Base-by-base conservation (phyloP, 2,113 vertebrate species). In the Trachemys scripta region DNA sequence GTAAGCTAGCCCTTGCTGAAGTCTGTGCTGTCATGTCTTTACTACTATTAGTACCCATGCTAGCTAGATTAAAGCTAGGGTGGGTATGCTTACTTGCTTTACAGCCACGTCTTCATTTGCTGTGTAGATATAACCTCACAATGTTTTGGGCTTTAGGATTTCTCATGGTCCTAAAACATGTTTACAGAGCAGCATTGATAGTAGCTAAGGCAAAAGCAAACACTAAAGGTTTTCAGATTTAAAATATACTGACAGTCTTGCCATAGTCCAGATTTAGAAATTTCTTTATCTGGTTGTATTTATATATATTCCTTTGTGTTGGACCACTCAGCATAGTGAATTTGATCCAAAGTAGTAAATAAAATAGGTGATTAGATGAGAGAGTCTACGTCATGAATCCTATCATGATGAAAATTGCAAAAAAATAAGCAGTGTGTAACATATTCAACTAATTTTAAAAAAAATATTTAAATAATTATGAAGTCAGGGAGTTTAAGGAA, bases 361-460 rank as follows among this genome's bases (percentile, higher is more conserved):
- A 84, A 90, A 42, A 82, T 42, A 42, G 10, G 72, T 90, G 51
- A 53, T 38, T 84, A 45, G 59, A 89, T 6, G 49, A 49, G 75
- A 87, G 78, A 96, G 79, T 81, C 45, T 56, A 17, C 35, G 2
- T 94, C 91, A 94, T 89, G 72, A 93, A 19, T 65, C 83, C 54
- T 69, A 59, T 29, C 49, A 69, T 59, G 80, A 76, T 92, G 59
- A 92, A 82, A 92, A 89, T 85, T 90, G 91, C 27, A 56, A 69
- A 75, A 75, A 56, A 27, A 54, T 96, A 65, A 12, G 5, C 87
- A 83, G 13, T 10, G 38, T 84, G 93, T 87, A 92, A 75, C n/a
- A 1, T 51, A 50, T 24, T 94, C 69, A 78, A 84, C 89, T 10
- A n/a, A 50, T 94, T 92, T 94, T 5, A 92, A 90, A 91, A 47